These are phyloP conservation scores for Paguma larvata DNA, from an alignment of 2,797 vertebrate genomes.

Conservation along the genomic window DNA sequence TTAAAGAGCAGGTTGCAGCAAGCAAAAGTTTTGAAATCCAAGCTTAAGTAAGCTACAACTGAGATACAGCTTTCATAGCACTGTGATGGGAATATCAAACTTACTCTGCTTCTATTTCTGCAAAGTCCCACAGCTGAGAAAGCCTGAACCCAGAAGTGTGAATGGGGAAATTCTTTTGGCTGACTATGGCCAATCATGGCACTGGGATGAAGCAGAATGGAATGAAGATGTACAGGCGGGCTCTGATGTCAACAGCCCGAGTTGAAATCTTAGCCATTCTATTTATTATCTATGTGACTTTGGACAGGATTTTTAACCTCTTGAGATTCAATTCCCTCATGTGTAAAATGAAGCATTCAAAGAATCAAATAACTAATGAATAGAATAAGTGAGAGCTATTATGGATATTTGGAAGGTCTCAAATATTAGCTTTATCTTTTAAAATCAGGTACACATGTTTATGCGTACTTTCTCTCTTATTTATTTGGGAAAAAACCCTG, in stretches of 20 bases:
- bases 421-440: not conserved
- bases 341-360: not conserved
- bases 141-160: not conserved
- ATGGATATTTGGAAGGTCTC: not conserved
- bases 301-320: not conserved
- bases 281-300: not conserved
- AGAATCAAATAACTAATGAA: not conserved
- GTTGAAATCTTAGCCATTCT: not conserved
- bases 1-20: not conserved
- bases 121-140: not conserved
- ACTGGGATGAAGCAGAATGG: not conserved
- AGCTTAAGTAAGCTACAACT: not conserved
- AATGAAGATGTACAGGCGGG: not conserved
- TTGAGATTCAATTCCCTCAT: not conserved
- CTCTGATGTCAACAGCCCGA: not conserved
- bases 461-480: not conserved
- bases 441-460: not conserved
- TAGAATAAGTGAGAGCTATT: not conserved
- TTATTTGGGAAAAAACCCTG: not conserved
- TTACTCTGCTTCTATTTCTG: not conserved
- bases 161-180: not conserved
- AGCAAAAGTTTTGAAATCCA: not conserved
- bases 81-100: not conserved
- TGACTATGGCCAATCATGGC: not conserved
- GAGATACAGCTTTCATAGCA: not conserved